These are phyloP conservation scores for Trachelus troglodyta DNA, from an alignment of 2,888 invertebrate genomes.

Conservation along the genomic window DNA sequence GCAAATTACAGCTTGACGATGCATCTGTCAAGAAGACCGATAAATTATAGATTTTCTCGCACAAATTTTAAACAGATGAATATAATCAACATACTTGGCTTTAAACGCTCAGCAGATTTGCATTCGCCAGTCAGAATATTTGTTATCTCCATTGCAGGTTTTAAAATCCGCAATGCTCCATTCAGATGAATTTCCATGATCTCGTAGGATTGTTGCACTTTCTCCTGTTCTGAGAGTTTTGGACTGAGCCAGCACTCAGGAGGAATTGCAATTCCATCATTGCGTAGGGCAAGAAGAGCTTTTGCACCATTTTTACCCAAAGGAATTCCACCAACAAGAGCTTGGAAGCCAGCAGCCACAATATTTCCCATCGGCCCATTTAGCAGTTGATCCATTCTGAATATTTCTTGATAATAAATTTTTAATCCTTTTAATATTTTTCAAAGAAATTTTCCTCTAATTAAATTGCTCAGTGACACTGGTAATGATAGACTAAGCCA, in stretches of 20 bases:
- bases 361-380: constrained; percentile 32
- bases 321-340: constrained; percentile 29
- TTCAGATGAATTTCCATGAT: constrained; percentile 31
- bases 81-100: background rate
- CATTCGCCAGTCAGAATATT: constrained; percentile 20
- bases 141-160: constrained; percentile 34
- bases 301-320: constrained; percentile 17
- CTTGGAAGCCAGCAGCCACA: constrained; percentile 35
- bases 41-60: background rate
- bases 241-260: constrained; percentile 12
- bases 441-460: background rate
- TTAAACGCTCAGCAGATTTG: constrained; percentile 26
- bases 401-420: background rate
- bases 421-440: background rate
- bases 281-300: constrained; percentile 1
- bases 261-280: constrained; percentile 5
- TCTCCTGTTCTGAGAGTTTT: constrained; percentile 11
- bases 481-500: background rate
- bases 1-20: background rate
- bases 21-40: background rate
- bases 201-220: constrained; percentile 30
- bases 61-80: background rate
- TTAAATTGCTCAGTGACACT: background rate
- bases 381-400: constrained; percentile 19
- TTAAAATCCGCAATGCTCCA: constrained; percentile 30